Conservation (phyloP, 2,888 invertebrate genomes). For the Papilio protenor region DNA sequence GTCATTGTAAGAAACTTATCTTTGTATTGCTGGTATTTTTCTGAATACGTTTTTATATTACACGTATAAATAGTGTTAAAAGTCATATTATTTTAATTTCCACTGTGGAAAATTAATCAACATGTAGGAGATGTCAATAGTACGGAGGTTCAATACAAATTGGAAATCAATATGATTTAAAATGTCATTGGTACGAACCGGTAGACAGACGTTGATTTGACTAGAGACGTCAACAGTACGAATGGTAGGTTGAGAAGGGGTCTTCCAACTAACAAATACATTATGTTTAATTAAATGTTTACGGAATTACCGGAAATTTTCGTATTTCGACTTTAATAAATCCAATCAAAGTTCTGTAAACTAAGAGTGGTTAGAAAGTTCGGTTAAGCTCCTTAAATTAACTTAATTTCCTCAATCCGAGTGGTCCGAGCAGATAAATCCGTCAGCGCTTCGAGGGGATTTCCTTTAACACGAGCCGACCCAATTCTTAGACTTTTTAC, state of each 20-base stretch:
- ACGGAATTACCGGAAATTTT: neutral
- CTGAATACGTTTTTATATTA: neutral
- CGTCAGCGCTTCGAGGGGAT: slow-evolving; percentile 62
- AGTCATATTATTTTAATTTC: too few relatives aligned
- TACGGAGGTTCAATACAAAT: too few relatives aligned
- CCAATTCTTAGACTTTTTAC: slow-evolving; percentile 14
- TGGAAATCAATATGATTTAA: too few relatives aligned
- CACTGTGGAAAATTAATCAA: too few relatives aligned
- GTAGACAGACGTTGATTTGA: too few relatives aligned
- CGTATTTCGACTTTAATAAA: slow-evolving; percentile 27
- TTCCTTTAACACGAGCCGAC: slow-evolving; percentile 54
- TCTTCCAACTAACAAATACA: too few relatives aligned
- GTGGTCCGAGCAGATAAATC: slow-evolving; percentile 58
- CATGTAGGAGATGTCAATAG: too few relatives aligned
- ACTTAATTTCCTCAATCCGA: slow-evolving; percentile 52
- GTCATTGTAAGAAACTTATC: slow-evolving; percentile 24
- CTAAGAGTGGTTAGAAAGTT: slow-evolving; percentile 35
- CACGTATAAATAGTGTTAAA: neutral
- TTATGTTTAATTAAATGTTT: neutral
- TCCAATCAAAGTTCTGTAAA: slow-evolving; percentile 38
- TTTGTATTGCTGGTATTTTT: neutral
- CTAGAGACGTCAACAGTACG: too few relatives aligned
- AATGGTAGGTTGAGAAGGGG: too few relatives aligned
- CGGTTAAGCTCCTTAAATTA: slow-evolving; percentile 30
- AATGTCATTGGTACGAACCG: too few relatives aligned